phyloP scores from a whole-genome alignment of 2,888 invertebrate genomes.

The Cheiracanthium punctorium region DNA sequence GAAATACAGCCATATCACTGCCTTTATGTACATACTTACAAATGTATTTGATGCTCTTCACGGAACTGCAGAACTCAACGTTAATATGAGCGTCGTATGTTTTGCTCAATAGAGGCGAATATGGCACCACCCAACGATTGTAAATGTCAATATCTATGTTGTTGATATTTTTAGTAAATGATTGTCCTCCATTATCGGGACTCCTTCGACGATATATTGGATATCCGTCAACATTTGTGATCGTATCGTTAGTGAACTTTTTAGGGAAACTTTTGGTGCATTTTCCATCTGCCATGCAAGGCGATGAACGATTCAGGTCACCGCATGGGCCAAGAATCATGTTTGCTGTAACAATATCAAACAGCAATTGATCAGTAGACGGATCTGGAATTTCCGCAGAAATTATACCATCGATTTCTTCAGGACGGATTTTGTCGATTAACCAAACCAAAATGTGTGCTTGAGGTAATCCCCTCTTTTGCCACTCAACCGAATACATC shows the following conservation, averaged over 20 bases:
- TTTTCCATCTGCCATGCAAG: constrained; percentile 23
- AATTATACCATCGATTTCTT: constrained; percentile 70
- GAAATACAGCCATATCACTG: too few species aligned
- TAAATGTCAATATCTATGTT: background rate
- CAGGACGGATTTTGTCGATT: constrained; percentile 61
- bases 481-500: constrained; percentile 73
- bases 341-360: constrained; percentile 17
- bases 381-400: constrained; percentile 71
- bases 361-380: constrained; percentile 5
- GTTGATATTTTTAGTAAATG: constrained; percentile 12
- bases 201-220: constrained; percentile 13
- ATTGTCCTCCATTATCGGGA: constrained; percentile 19
- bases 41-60: too few species aligned
- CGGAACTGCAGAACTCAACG: too few species aligned
- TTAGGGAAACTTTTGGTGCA: constrained; percentile 17
- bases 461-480: constrained; percentile 75
- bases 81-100: too few species aligned
- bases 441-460: constrained; percentile 71
- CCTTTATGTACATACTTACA: too few species aligned
- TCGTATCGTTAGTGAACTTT: background rate
- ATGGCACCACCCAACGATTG: too few species aligned
- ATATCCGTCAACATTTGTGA: background rate
- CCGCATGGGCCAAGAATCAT: constrained; percentile 12
- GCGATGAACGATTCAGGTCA: background rate
- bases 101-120: too few species aligned